phyloP scores from a whole-genome alignment of 92 coral and sea anemone genomes.

The Actinernus sp. region DNA sequence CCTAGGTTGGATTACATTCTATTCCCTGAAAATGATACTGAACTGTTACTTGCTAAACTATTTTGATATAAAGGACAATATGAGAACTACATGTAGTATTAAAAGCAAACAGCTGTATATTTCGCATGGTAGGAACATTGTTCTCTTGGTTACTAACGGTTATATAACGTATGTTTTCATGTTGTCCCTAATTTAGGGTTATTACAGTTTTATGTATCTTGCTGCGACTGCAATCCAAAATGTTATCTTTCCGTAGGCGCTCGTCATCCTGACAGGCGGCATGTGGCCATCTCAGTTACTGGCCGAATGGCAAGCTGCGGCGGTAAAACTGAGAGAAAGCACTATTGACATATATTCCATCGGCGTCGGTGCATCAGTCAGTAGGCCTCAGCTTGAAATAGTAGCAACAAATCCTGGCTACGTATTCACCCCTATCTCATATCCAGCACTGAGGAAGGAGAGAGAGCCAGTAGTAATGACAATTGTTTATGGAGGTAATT shows the following conservation, averaged over 20 bases:
- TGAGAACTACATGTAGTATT: no score
- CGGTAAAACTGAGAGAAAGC: conserved; percentile 32
- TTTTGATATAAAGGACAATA: no score
- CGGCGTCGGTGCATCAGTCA: conserved; percentile 60
- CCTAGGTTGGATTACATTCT: no score
- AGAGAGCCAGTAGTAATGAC: conserved; percentile 56
- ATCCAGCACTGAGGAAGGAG: conserved; percentile 41
- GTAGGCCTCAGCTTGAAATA: conserved; percentile 63
- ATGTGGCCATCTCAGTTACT: conserved; percentile 61
- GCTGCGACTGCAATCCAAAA: no score
- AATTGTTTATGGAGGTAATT: conserved; percentile 68
- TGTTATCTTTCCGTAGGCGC: conserved; percentile 25
- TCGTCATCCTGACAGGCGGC: conserved; percentile 76
- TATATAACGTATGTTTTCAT: no score
- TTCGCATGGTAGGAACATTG: no score
- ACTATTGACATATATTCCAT: conserved; percentile 59
- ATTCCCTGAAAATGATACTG: no score
- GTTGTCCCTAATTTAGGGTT: no score
- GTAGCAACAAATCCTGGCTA: conserved; percentile 50
- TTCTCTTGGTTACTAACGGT: no score
- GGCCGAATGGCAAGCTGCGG: conserved; percentile 60
- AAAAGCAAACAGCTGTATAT: no score
- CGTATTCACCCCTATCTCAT: conserved; percentile 73
- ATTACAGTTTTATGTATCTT: no score
- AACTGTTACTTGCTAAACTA: no score